phyloP scores from a whole-genome alignment of 2,113 vertebrate genomes.

The Planiliza haematocheilus region DNA sequence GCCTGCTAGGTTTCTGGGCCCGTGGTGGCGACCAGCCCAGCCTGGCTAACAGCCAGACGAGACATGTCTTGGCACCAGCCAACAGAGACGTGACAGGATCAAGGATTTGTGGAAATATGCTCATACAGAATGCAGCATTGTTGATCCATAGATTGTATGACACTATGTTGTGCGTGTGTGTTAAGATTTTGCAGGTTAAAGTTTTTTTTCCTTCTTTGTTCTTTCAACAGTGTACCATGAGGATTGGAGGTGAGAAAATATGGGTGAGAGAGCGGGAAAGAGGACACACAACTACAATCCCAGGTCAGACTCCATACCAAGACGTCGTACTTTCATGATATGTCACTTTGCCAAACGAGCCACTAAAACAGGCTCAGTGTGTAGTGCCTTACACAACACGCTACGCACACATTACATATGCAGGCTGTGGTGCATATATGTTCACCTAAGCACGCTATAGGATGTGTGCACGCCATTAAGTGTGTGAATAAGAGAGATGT shows the following conservation, averaged over 20 bases:
- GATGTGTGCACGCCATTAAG: slow-evolving; percentile 61
- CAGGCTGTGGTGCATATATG: slow-evolving; percentile 11
- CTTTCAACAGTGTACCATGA: slow-evolving; percentile 37
- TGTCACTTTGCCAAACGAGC: slow-evolving; percentile 15
- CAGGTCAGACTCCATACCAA: slow-evolving; percentile 21
- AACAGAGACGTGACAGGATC: slow-evolving; percentile 60
- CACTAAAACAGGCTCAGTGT: not conserved
- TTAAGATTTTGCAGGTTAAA: slow-evolving; percentile 11
- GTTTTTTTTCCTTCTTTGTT: slow-evolving; percentile 17
- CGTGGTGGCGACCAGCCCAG: slow-evolving; percentile 71
- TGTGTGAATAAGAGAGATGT: slow-evolving; percentile 72
- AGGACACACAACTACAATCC: slow-evolving; percentile 24
- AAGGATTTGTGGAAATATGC: slow-evolving; percentile 32
- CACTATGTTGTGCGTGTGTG: not conserved
- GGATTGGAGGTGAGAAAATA: not conserved
- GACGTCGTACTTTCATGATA: slow-evolving; percentile 34
- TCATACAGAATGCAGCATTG: slow-evolving; percentile 37
- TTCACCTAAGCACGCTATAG: slow-evolving; percentile 26
- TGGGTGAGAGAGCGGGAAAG: slow-evolving; percentile 6
- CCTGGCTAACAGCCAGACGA: slow-evolving; percentile 74
- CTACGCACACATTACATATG: not conserved
- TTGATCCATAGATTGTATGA: slow-evolving; percentile 27
- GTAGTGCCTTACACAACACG: slow-evolving; percentile 6
- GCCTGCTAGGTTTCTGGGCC: slow-evolving; percentile 72
- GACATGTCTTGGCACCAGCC: slow-evolving; percentile 71